Base-by-base conservation (phyloP, 2,888 invertebrate genomes). In the Pegoplata infirma region DNA sequence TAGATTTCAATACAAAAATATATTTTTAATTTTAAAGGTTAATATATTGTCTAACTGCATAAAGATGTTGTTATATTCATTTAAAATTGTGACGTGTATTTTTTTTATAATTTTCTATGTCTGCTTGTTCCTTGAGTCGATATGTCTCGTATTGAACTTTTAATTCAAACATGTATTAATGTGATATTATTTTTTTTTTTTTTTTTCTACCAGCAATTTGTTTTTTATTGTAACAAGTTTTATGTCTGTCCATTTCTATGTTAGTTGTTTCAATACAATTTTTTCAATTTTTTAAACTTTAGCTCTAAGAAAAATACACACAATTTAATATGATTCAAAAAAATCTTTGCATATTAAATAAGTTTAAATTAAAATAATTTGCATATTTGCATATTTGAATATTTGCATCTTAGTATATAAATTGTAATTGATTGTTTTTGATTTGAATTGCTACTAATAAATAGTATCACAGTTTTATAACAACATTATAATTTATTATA, bases 111-210 rank as follows among this genome's bases (percentile, higher is more conserved):
- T n/a, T n/a, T n/a, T 28, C 14, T 46, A 16, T 46, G 49, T 32
- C 51, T 49, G 47, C 25, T 36, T 40, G 28, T 25, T 47, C 46
- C 17, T 53, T 36, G 17, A 66, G 40, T 76, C 59, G 19, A 71
- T 32, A 28, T 56, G 68, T 56, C 68, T 75, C 6, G 28, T 49
- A 68, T 40, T 61, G 55, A 75, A 67, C 36, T 67, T 68, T 75
- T 49, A 36, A 61, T 53, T 51, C 44, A 25, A n/a, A 23, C n/a
- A 10, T 44, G 12, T 61, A n/a, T n/a, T n/a, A n/a, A n/a, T n/a
- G n/a, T n/a, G n/a, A n/a, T n/a, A n/a, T n/a, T n/a, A n/a, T n/a
- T n/a, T n/a, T n/a, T n/a, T n/a, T n/a, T n/a, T n/a, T n/a, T n/a
- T n/a, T n/a, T n/a, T 44, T 44, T 55, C 4, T 58, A 16, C 36